A percentile compares a stretch with the other conserved stretches of the same genome.
phyloP scores from a whole-genome alignment of 2,888 invertebrate genomes.

The Syrista parreyssii region DNA sequence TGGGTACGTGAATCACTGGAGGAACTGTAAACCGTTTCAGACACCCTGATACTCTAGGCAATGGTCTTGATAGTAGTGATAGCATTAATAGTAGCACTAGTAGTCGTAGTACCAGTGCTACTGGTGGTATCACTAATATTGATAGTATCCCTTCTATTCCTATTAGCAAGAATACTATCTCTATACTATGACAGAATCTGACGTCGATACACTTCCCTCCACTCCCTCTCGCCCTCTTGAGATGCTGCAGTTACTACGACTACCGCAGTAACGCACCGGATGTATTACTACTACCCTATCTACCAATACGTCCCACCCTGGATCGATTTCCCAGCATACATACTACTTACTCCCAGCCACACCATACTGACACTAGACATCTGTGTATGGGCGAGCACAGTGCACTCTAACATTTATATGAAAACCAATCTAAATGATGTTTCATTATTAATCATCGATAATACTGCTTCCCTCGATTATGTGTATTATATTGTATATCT shows the following conservation, averaged over 20 bases:
- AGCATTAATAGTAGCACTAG: constrained; percentile 21
- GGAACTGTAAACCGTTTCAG: constrained; percentile 74
- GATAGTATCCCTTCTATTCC: not conserved
- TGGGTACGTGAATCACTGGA: constrained; percentile 91
- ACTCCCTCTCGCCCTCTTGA: not conserved
- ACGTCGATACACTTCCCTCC: not conserved
- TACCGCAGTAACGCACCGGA: not conserved
- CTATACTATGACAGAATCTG: not conserved
- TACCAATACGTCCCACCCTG: not conserved
- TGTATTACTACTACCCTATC: not conserved
- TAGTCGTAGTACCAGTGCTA: not conserved
- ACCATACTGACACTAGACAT: not conserved
- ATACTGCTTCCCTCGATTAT: not conserved
- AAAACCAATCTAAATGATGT: not conserved
- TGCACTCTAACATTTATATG: not conserved
- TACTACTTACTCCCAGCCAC: not conserved
- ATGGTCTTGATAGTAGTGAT: too few species aligned
- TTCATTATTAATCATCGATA: not conserved
- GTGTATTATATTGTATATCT: not conserved
- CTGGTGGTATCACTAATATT: not conserved
- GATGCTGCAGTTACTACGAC: not conserved
- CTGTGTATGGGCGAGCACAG: not conserved
- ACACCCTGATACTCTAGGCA: constrained; percentile 25
- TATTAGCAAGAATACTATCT: not conserved
- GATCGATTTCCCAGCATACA: not conserved